phyloP scores from a whole-genome alignment of 2,888 invertebrate species.

The Stenotaenia linearis region DNA sequence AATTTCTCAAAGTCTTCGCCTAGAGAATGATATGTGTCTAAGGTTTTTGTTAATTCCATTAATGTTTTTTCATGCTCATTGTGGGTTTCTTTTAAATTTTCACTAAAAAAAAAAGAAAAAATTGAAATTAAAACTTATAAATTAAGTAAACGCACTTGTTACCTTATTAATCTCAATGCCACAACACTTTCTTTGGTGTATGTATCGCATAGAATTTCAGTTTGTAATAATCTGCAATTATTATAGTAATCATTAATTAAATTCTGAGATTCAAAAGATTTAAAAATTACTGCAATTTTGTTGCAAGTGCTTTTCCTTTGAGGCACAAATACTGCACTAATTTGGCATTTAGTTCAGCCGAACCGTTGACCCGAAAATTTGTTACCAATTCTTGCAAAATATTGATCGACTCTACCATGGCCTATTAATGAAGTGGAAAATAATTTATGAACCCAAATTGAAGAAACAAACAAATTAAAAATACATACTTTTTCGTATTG shows the following conservation, averaged over 20 bases:
- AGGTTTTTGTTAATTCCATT: background rate
- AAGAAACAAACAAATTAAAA: no score
- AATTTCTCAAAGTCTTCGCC: background rate
- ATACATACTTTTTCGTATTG: background rate
- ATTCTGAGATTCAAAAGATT: no score
- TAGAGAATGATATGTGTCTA: background rate
- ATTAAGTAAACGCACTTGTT: background rate
- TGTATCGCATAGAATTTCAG: background rate
- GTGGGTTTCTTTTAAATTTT: background rate
- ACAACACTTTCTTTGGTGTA: background rate
- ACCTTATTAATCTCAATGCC: background rate
- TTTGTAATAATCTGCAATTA: background rate
- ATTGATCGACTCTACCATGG: background rate
- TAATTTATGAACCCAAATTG: background rate
- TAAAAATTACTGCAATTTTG: background rate
- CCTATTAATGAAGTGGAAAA: background rate
- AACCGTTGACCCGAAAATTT: background rate
- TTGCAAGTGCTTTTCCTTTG: background rate
- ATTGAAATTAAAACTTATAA: background rate
- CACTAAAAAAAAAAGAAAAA: conserved; percentile 1
- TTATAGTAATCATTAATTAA: background rate
- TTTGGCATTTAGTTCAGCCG: background rate
- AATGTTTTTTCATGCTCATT: background rate
- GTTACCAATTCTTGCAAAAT: background rate
- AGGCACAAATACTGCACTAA: background rate